These are phyloP conservation scores for Drosophila malerkotliana DNA, from an alignment of 1,140 invertebrate genomes.

Conservation along the genomic window DNA sequence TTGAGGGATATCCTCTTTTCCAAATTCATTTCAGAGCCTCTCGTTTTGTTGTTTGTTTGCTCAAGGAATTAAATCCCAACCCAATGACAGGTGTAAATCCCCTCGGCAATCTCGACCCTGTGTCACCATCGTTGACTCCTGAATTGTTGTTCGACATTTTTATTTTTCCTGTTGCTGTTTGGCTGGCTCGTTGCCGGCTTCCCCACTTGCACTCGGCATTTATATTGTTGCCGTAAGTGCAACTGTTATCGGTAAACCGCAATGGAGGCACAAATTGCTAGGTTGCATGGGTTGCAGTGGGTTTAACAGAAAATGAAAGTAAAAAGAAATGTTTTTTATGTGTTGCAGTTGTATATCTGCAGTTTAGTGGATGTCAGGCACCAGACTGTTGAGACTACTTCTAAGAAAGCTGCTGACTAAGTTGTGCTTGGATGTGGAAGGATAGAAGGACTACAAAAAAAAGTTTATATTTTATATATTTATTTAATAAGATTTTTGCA, in stretches of 20 bases:
- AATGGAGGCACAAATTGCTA: conserved; percentile 54
- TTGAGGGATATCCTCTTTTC: conserved; percentile 1
- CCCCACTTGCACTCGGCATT: conserved; percentile 10
- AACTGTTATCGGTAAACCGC: conserved; percentile 59
- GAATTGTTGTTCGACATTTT: conserved; percentile 49
- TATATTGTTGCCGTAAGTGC: conserved; percentile 36
- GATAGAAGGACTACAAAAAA: background rate
- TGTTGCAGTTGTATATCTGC: conserved; percentile 28
- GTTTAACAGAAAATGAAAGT: background rate
- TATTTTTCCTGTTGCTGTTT: conserved; percentile 52
- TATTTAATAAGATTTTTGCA: background rate
- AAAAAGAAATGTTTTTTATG: background rate
- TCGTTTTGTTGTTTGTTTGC: conserved; percentile 44
- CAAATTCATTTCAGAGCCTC: background rate
- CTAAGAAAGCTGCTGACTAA: conserved; percentile 33
- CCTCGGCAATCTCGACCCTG: conserved; percentile 18
- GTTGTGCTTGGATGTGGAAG: background rate
- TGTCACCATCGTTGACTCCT: conserved; percentile 33
- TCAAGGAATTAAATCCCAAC: conserved; percentile 33
- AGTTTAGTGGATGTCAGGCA: conserved; percentile 28
- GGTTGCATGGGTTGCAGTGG: conserved; percentile 30
- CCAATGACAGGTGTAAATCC: conserved; percentile 41
- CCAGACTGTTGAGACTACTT: conserved; percentile 20
- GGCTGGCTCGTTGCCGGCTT: conserved; percentile 6
- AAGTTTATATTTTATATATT: background rate